Evolutionary conservation across 2,797 vertebrate species (phyloP).

Genomic region (Amblyraja radiata): DNA sequence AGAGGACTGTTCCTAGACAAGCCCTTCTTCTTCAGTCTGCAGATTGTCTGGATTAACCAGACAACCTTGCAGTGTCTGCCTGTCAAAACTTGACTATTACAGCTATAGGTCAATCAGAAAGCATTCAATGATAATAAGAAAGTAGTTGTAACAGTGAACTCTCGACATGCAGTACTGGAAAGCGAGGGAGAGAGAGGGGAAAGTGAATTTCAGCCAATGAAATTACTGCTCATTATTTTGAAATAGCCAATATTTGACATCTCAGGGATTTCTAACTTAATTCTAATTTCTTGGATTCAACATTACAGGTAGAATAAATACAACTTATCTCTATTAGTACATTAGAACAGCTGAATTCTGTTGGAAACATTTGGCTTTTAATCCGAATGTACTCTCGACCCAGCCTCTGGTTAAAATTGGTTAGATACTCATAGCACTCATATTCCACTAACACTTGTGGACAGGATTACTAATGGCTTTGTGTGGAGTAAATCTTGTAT

Average conservation of each 20-base stretch:
- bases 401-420: conserved; percentile 8
- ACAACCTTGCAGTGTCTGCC: conserved; percentile 46
- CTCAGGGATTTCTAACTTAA: conserved; percentile 31
- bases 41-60: conserved; percentile 48
- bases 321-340: background rate
- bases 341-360: background rate
- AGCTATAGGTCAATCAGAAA: conserved; percentile 53
- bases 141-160: conserved; percentile 53
- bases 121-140: conserved; percentile 52
- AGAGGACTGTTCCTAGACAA: conserved; percentile 49
- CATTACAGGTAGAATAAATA: background rate
- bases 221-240: conserved; percentile 35
- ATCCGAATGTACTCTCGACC: background rate
- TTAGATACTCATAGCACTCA: background rate
- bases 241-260: conserved; percentile 24
- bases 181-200: conserved; percentile 20
- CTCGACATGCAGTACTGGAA: conserved; percentile 49
- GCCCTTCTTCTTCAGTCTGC: conserved; percentile 45
- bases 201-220: conserved; percentile 34
- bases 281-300: conserved; percentile 33
- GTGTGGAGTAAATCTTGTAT: background rate
- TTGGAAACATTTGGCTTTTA: conserved; percentile 10
- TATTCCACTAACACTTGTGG: conserved; percentile 8
- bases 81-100: conserved; percentile 52
- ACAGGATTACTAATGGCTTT: conserved; percentile 13